phyloP scores from a whole-genome alignment of 1,140 invertebrate genomes.

The Paracyclopina nana region DNA sequence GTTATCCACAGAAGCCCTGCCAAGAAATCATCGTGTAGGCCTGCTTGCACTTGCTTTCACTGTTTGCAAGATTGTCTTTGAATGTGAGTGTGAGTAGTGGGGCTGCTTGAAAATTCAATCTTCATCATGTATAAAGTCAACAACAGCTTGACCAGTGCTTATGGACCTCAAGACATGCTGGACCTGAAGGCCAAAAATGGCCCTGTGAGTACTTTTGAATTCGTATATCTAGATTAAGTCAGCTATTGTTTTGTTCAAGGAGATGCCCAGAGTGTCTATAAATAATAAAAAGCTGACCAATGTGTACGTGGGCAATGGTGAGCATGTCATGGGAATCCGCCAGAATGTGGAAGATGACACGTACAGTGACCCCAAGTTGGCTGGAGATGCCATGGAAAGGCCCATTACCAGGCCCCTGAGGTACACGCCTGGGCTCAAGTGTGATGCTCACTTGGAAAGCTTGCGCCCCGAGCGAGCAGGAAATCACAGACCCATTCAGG shows the following conservation, averaged over 20 bases:
- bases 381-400: neutral
- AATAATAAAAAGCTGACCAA: constrained; percentile 8
- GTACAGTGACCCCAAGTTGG: neutral
- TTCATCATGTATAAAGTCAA: constrained; percentile 1
- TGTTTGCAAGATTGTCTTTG: too few relatives aligned
- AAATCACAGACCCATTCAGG: constrained; percentile 7
- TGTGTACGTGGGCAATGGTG: constrained; percentile 4
- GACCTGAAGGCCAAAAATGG: too few relatives aligned
- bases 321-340: constrained; percentile 7
- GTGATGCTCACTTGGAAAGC: constrained; percentile 8
- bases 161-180: too few relatives aligned
- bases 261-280: constrained; percentile 9
- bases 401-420: neutral
- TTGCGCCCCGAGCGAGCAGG: constrained; percentile 3
- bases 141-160: neutral
- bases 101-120: too few relatives aligned
- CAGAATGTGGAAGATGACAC: neutral
- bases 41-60: too few relatives aligned
- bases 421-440: constrained; percentile 9
- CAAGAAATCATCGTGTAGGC: too few relatives aligned
- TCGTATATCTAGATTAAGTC: neutral
- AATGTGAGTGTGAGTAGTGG: too few relatives aligned
- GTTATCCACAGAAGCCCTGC: too few relatives aligned
- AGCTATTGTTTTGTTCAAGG: neutral
- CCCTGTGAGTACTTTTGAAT: neutral